Conservation (phyloP, 2,797 vertebrate genomes). For the Chrysocyon brachyurus region DNA sequence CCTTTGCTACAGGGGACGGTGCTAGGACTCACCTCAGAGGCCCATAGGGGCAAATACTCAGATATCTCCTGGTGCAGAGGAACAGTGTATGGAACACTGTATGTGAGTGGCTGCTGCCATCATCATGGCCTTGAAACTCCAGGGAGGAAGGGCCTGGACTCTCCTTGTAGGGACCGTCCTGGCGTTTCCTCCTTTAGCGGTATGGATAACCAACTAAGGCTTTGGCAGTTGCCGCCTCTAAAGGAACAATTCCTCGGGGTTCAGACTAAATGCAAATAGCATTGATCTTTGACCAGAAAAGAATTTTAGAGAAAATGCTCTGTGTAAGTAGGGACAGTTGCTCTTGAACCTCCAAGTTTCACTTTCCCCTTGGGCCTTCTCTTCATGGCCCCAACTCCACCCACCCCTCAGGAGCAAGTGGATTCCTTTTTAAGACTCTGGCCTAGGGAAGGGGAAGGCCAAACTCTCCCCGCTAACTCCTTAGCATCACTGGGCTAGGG, state of each 20-base stretch:
- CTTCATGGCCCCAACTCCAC: neutral
- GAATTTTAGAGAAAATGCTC: neutral
- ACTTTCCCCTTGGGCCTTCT: neutral
- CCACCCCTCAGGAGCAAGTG: neutral
- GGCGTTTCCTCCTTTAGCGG: neutral
- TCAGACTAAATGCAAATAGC: neutral
- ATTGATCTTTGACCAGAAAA: conserved; percentile 1
- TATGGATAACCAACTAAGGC: neutral
- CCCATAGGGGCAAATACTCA: neutral
- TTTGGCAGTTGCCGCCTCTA: neutral
- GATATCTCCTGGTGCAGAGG: neutral
- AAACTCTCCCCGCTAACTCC: neutral
- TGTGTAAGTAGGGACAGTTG: neutral
- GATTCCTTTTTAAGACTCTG: neutral
- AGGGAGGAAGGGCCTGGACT: neutral
- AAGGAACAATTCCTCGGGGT: neutral
- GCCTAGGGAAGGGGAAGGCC: neutral
- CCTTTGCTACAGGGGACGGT: neutral
- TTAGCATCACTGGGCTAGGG: neutral
- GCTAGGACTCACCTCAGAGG: neutral
- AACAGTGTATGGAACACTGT: neutral
- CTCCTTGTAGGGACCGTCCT: neutral
- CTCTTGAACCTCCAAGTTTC: neutral
- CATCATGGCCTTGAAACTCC: neutral
- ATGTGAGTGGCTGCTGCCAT: neutral